Evolutionary conservation across 1,140 invertebrate species (phyloP).

Genomic region (Pachyrhynchus sulphureomaculatus): DNA sequence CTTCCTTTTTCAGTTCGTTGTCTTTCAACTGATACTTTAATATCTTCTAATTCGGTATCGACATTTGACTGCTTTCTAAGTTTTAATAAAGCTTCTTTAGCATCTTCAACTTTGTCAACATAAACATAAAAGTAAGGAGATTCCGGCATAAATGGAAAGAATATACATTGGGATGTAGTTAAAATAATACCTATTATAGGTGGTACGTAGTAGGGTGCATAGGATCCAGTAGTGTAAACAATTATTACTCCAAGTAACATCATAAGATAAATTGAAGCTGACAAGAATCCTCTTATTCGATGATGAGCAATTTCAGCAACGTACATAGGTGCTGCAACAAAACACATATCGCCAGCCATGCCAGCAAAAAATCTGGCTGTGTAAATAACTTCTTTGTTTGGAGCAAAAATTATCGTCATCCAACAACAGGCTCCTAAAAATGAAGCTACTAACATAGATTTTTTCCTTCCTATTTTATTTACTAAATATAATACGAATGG

Average conservation of each 20-base stretch:
- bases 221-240: slow-evolving; percentile 35
- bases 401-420: slow-evolving; percentile 55
- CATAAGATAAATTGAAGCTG: slow-evolving; percentile 38
- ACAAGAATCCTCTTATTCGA: slow-evolving; percentile 39
- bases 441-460: slow-evolving; percentile 57
- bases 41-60: no score
- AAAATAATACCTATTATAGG: slow-evolving; percentile 31
- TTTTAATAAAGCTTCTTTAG: slow-evolving; percentile 1
- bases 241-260: slow-evolving; percentile 36
- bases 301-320: slow-evolving; percentile 41
- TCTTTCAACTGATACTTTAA: no score
- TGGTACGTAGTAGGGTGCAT: slow-evolving; percentile 27
- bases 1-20: no score
- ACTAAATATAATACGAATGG: slow-evolving; percentile 53
- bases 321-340: slow-evolving; percentile 43
- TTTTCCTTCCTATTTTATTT: slow-evolving; percentile 66
- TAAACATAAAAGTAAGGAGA: slow-evolving; percentile 35
- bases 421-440: slow-evolving; percentile 62
- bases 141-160: slow-evolving; percentile 34
- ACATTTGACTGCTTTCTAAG: no score
- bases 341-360: slow-evolving; percentile 36
- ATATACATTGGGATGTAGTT: slow-evolving; percentile 1
- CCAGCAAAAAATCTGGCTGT: slow-evolving; percentile 50
- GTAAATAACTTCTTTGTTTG: slow-evolving; percentile 39
- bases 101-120: slow-evolving; percentile 34